These are phyloP conservation scores for Semotilus atromaculatus DNA, from an alignment of 2,797 vertebrate species.

Conservation along the genomic window DNA sequence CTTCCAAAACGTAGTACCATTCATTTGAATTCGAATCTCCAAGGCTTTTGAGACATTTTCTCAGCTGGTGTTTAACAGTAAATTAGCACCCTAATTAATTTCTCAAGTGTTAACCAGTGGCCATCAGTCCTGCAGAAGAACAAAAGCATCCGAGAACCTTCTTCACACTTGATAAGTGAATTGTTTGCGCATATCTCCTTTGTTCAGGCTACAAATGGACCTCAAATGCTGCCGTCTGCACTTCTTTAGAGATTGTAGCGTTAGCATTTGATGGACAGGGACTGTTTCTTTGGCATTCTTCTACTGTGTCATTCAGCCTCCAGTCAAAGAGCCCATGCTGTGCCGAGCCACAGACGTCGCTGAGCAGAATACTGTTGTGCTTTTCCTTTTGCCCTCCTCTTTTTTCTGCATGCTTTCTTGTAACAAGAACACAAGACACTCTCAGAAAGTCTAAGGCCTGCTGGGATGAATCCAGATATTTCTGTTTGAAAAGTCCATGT, in stretches of 20 bases:
- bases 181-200: not conserved
- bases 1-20: not conserved
- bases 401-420: slow-evolving; percentile 49
- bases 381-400: slow-evolving; percentile 47
- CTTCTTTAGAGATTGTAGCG: slow-evolving; percentile 26
- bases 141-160: slow-evolving; percentile 12
- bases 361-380: slow-evolving; percentile 68
- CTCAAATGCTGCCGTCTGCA: slow-evolving; percentile 20
- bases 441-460: slow-evolving; percentile 39
- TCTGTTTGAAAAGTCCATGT: slow-evolving; percentile 20
- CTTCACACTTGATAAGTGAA: slow-evolving; percentile 16
- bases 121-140: not conserved
- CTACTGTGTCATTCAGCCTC: slow-evolving; percentile 33
- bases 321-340: slow-evolving; percentile 49
- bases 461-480: slow-evolving; percentile 51
- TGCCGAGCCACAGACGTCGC: slow-evolving; percentile 54
- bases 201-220: slow-evolving; percentile 31
- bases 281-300: slow-evolving; percentile 48
- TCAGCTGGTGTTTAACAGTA: not conserved
- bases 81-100: slow-evolving; percentile 24
- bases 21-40: not conserved
- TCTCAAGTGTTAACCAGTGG: slow-evolving; percentile 17
- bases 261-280: slow-evolving; percentile 34
- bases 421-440: slow-evolving; percentile 47
- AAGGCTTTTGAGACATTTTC: slow-evolving; percentile 5